phyloP scores from a whole-genome alignment of 1,140 invertebrate species.

The Sminthurinus signatus region DNA sequence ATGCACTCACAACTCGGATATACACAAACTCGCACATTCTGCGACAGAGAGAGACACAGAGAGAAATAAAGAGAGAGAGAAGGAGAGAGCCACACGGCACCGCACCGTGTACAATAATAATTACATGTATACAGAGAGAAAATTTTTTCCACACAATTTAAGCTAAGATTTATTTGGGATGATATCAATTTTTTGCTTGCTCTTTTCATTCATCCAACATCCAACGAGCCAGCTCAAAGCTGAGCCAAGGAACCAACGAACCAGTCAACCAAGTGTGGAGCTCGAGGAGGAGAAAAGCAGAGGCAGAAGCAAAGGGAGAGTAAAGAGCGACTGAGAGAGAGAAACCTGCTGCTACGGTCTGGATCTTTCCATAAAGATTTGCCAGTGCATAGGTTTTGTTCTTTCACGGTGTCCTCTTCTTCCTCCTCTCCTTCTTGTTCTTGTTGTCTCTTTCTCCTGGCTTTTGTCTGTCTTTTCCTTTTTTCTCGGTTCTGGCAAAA shows the following conservation, averaged over 20 bases:
- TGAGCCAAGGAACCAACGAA: no score
- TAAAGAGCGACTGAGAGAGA: constrained; percentile 21
- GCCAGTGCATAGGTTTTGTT: constrained; percentile 19
- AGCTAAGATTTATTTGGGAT: constrained; percentile 42
- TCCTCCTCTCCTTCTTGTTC: background rate
- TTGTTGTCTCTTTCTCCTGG: background rate
- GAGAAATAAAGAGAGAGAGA: no score
- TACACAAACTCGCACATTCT: no score
- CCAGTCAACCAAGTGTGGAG: background rate
- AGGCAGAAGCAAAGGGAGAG: constrained; percentile 8
- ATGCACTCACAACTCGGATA: no score
- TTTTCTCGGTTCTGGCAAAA: background rate
- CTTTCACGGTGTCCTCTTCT: constrained; percentile 23
- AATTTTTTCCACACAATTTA: constrained; percentile 43
- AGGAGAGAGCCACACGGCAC: no score
- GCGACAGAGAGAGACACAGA: no score
- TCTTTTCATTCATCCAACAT: constrained; percentile 34
- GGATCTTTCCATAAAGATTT: constrained; percentile 28
- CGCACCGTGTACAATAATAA: no score
- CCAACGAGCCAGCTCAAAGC: background rate
- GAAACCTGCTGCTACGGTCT: constrained; percentile 40
- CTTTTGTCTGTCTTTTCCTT: background rate
- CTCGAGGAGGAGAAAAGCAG: background rate
- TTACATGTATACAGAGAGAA: no score
- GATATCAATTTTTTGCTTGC: constrained; percentile 42